A percentile compares a stretch with the other conserved stretches of the same genome.
These are phyloP conservation scores for Brachyrhaphis roseni DNA, from an alignment of 2,797 vertebrate genomes.

Conservation along the genomic window DNA sequence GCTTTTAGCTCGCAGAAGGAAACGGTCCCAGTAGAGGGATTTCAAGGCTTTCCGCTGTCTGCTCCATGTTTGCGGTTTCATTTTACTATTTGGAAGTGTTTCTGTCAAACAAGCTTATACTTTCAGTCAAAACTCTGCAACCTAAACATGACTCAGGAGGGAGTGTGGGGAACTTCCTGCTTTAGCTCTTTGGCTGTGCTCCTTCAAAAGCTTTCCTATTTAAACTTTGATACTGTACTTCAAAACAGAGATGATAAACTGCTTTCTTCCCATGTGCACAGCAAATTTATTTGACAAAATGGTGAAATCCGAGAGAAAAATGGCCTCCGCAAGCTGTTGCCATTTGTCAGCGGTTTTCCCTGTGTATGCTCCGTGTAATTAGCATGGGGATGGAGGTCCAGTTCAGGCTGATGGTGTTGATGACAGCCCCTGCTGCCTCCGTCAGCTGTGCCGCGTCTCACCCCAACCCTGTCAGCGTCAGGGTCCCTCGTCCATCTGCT, in stretches of 20 bases:
- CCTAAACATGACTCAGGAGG: not conserved
- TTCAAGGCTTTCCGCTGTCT: not conserved
- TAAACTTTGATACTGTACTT: not conserved
- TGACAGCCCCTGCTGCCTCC: conserved; percentile 47
- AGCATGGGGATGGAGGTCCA: conserved; percentile 33
- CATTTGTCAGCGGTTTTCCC: conserved; percentile 22
- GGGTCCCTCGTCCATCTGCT: conserved; percentile 62
- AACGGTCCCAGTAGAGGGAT: not conserved
- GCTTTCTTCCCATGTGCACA: not conserved
- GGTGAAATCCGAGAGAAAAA: conserved; percentile 24
- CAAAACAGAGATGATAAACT: not conserved
- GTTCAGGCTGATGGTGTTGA: conserved; percentile 33
- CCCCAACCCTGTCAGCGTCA: conserved; percentile 43
- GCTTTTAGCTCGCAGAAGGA: not conserved
- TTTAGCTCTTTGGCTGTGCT: not conserved
- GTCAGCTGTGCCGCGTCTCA: conserved; percentile 70
- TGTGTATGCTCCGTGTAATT: conserved; percentile 27
- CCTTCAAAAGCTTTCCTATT: not conserved
- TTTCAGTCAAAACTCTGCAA: not conserved
- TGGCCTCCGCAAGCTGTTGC: not conserved
- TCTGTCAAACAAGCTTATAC: not conserved
- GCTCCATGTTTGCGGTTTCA: not conserved
- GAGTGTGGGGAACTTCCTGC: not conserved
- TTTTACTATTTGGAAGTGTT: not conserved
- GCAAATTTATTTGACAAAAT: conserved; percentile 6